phyloP scores from a whole-genome alignment of 2,113 vertebrate species.

The Smithornis capensis region DNA sequence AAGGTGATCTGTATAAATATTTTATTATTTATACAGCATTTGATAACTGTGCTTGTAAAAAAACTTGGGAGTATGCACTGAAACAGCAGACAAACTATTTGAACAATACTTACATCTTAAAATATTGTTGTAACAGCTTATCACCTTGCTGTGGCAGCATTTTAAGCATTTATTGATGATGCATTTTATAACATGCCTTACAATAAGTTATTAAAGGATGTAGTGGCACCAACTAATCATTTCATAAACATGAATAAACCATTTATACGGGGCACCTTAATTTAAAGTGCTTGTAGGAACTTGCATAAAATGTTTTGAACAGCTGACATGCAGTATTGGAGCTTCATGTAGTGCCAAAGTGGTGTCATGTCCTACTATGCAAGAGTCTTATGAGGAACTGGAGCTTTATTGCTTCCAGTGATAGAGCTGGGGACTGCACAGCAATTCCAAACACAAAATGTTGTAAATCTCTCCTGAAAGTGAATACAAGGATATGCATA shows the following conservation, averaged over 20 bases:
- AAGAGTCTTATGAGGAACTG: neutral
- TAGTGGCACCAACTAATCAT: constrained; percentile 33
- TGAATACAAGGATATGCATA: neutral
- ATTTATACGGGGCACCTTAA: neutral
- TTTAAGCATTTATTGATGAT: constrained; percentile 46
- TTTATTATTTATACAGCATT: constrained; percentile 46
- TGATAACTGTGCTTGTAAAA: constrained; percentile 31
- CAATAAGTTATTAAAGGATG: constrained; percentile 45
- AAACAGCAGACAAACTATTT: constrained; percentile 1
- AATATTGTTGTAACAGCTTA: constrained; percentile 50
- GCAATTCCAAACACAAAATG: neutral
- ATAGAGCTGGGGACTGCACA: constrained; percentile 10
- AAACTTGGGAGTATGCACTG: neutral
- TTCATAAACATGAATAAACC: constrained; percentile 51
- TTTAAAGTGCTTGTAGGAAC: constrained; percentile 43
- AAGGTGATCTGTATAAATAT: constrained; percentile 57
- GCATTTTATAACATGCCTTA: constrained; percentile 35
- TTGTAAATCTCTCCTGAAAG: neutral
- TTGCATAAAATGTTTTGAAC: constrained; percentile 26
- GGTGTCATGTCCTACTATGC: constrained; percentile 1
- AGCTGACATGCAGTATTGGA: neutral
- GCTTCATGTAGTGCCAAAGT: neutral
- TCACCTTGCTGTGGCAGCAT: constrained; percentile 38
- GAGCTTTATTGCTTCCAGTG: constrained; percentile 42
- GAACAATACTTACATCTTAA: constrained; percentile 57